Evolutionary conservation across 1,140 invertebrate genomes (phyloP).

Genomic region (Mizuhopecten yessoensis): DNA sequence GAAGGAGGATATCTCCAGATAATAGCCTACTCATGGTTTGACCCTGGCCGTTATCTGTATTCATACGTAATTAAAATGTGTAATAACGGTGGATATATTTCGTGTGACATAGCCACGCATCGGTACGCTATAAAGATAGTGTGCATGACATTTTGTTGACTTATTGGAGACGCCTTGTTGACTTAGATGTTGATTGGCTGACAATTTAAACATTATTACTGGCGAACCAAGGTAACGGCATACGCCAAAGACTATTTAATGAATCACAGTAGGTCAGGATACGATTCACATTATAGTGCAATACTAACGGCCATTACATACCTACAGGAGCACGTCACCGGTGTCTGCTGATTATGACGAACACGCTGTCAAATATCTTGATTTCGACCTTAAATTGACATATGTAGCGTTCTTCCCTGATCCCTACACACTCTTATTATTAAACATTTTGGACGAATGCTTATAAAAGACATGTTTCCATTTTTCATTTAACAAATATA

Average conservation of each 20-base stretch:
- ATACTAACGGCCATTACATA: no score
- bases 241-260: neutral
- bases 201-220: neutral
- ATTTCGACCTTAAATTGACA: no score
- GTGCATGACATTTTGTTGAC: neutral
- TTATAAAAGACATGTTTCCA: no score
- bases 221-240: neutral
- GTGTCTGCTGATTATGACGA: no score
- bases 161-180: neutral
- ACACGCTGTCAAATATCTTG: no score
- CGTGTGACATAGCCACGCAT: neutral
- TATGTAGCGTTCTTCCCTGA: no score
- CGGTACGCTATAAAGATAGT: neutral
- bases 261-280: neutral
- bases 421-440: no score
- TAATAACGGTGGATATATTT: neutral
- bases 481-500: no score
- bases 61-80: neutral
- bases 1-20: neutral
- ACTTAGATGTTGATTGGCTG: constrained; percentile 16
- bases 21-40: neutral
- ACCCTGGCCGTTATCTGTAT: neutral
- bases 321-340: no score
- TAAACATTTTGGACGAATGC: no score
- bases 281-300: neutral